Percentiles rank a stretch among this genome's conserved stretches.
Evolutionary conservation across 2,888 invertebrate genomes (phyloP).

Genomic region (Aproaerema taeniolella): DNA sequence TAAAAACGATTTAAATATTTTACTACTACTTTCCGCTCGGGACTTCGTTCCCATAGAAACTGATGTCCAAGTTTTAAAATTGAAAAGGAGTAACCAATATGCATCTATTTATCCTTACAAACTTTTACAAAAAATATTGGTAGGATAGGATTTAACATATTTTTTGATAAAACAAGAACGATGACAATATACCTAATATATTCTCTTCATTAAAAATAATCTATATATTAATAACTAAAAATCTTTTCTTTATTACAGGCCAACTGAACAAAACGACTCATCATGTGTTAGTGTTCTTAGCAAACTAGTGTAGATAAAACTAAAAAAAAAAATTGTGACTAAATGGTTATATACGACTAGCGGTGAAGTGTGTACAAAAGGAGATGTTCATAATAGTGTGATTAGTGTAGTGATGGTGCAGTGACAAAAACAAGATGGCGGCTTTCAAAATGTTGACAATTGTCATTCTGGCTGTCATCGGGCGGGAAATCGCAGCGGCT

Average conservation of each 20-base stretch:
- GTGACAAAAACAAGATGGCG: constrained; percentile 31
- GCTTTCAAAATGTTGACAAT: constrained; percentile 29
- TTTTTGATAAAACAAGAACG: not conserved
- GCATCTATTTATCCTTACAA: not conserved
- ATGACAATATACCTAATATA: not conserved
- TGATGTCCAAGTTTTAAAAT: too few relatives aligned
- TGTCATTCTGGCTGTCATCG: constrained; percentile 28
- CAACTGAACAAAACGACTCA: constrained; percentile 8
- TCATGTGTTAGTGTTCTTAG: constrained; percentile 2
- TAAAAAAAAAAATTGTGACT: constrained; percentile 1
- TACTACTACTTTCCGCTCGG: not conserved
- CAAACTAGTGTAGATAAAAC: not conserved
- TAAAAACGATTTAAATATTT: not conserved
- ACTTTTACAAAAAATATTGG: too few relatives aligned
- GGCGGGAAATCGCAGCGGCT: constrained; percentile 25
- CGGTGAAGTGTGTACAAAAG: not conserved
- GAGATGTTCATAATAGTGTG: constrained; percentile 1
- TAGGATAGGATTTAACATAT: too few relatives aligned
- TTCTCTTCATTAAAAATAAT: not conserved
- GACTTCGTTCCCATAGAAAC: not conserved
- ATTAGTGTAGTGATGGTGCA: constrained; percentile 23
- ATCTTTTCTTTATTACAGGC: constrained; percentile 4
- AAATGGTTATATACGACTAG: not conserved
- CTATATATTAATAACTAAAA: not conserved
- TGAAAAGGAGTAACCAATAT: not conserved